phyloP scores from a whole-genome alignment of 2,797 vertebrate genomes.

The Corythornis leucogaster region DNA sequence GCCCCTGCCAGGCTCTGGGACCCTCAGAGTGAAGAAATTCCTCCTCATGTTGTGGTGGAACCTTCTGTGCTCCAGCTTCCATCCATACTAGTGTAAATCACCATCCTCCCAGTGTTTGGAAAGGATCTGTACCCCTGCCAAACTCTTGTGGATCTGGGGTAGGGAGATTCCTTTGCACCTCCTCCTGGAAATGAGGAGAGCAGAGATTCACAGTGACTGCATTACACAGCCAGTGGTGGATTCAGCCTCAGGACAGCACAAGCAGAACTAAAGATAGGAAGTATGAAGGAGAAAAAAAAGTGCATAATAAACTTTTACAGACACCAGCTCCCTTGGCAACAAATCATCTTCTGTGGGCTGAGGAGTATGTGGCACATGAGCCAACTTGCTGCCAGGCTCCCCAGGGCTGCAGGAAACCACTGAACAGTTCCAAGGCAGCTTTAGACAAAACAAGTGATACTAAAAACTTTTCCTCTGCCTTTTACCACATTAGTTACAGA shows the following conservation, averaged over 20 bases:
- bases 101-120: not conserved
- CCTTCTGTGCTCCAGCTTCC: too few species aligned
- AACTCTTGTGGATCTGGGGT: not conserved
- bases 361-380: not conserved
- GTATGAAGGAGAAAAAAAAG: not conserved
- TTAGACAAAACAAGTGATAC: constrained; percentile 38
- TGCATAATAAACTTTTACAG: not conserved
- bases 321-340: not conserved
- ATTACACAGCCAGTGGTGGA: not conserved
- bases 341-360: not conserved
- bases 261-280: not conserved
- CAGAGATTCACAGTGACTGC: not conserved
- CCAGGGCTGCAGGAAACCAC: not conserved
- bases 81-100: not conserved
- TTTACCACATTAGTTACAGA: not conserved
- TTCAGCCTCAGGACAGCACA: not conserved
- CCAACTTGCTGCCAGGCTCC: not conserved
- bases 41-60: too few species aligned
- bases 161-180: not conserved
- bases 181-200: not conserved
- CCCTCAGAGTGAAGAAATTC: too few species aligned
- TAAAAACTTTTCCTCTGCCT: not conserved
- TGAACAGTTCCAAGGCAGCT: not conserved
- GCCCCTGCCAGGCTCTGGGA: too few species aligned
- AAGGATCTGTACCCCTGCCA: not conserved